A percentile compares a stretch with the other conserved stretches of the same genome.
These are phyloP conservation scores for Antheraea assamensis DNA, from an alignment of 2,888 invertebrate species.

Conservation along the genomic window DNA sequence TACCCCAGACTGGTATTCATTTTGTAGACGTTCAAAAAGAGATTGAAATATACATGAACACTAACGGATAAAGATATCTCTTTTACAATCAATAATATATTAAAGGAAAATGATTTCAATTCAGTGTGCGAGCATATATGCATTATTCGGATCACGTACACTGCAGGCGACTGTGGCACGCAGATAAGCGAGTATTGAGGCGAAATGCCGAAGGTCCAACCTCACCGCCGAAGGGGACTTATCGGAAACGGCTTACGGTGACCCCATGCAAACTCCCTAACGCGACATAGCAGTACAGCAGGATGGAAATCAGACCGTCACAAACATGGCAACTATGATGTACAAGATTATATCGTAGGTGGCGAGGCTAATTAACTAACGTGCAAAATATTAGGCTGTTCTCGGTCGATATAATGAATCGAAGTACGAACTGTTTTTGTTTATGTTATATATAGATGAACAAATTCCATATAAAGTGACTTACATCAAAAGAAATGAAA, in stretches of 20 bases:
- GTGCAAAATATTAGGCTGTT: no score
- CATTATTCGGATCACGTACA: conserved; percentile 76
- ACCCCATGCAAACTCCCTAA: conserved; percentile 79
- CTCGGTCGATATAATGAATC: not conserved
- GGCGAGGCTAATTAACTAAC: no score
- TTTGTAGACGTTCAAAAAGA: not conserved
- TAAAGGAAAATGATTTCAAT: conserved; percentile 75
- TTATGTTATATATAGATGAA: no score
- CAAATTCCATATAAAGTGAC: no score
- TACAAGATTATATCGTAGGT: not conserved
- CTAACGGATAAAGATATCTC: not conserved
- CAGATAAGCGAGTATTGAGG: conserved; percentile 71
- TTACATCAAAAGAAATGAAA: no score
- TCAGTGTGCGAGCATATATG: conserved; percentile 61
- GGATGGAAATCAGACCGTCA: conserved; percentile 8
- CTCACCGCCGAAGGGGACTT: conserved; percentile 66
- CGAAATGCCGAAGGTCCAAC: conserved; percentile 60
- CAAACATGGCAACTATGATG: not conserved
- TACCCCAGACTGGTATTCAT: not conserved
- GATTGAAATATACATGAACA: not conserved
- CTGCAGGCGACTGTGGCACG: conserved; percentile 72
- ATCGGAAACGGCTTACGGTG: conserved; percentile 82
- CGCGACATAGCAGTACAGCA: conserved; percentile 57
- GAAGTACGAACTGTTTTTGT: no score
- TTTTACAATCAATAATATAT: conserved; percentile 57